These are phyloP conservation scores for Hipparchia semele DNA, from an alignment of 2,888 invertebrate species.

Conservation along the genomic window DNA sequence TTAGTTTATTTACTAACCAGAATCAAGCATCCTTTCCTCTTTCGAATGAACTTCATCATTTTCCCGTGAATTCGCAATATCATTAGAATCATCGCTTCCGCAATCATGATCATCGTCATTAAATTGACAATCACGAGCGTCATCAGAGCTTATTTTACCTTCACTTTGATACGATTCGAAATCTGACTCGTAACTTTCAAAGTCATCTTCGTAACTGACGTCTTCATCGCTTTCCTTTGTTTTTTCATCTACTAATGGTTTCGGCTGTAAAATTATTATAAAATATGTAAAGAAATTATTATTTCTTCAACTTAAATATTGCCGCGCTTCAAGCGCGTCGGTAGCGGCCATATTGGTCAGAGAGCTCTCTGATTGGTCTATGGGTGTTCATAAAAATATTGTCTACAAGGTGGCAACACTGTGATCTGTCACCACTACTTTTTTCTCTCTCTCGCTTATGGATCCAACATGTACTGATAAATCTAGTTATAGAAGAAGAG, in stretches of 20 bases:
- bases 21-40: conserved; percentile 73
- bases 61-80: conserved; percentile 29
- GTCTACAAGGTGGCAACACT: too few species aligned
- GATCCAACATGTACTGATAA: too few species aligned
- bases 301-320: too few species aligned
- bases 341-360: too few species aligned
- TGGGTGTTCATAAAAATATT: too few species aligned
- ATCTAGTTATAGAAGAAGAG: too few species aligned
- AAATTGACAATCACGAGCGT: conserved; percentile 41
- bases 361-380: too few species aligned
- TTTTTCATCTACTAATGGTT: neutral
- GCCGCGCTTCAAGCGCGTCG: too few species aligned
- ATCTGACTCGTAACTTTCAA: conserved; percentile 79
- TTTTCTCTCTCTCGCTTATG: too few species aligned
- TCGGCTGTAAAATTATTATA: conserved; percentile 2
- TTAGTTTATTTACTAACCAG: conserved; percentile 52
- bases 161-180: conserved; percentile 72
- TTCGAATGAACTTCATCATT: conserved; percentile 44
- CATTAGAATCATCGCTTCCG: conserved; percentile 30
- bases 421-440: too few species aligned
- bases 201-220: conserved; percentile 77
- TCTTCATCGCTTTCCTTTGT: conserved; percentile 62
- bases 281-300: neutral
- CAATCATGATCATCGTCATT: conserved; percentile 33
- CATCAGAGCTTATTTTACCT: conserved; percentile 32